A percentile compares a stretch with the other conserved stretches of the same genome.
phyloP scores from a whole-genome alignment of 1,140 invertebrate genomes.

The Centruroides sculpturatus region DNA sequence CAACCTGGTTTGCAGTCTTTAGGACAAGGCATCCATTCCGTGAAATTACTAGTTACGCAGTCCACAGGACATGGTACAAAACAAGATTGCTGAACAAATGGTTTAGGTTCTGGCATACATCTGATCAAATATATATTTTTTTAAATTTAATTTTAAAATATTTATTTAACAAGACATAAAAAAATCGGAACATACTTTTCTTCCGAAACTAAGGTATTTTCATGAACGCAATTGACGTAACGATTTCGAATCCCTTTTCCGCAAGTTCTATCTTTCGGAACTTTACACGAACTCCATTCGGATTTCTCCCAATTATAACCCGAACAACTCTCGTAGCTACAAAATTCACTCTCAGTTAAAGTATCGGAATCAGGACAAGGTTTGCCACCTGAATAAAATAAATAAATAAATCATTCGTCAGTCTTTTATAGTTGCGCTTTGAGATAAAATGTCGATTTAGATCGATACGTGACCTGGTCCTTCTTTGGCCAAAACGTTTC shows the following conservation, averaged over 20 bases:
- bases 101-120: conserved; percentile 11
- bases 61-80: conserved; percentile 26
- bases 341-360: too few relatives aligned
- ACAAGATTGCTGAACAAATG: conserved; percentile 18
- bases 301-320: too few relatives aligned
- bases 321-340: too few relatives aligned
- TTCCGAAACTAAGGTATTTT: too few relatives aligned
- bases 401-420: not conserved
- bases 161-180: too few relatives aligned
- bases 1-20: conserved; percentile 23
- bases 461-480: conserved; percentile 27
- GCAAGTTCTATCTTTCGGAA: not conserved
- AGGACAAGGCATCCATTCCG: conserved; percentile 18
- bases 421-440: too few relatives aligned
- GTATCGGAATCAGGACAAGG: not conserved
- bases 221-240: not conserved
- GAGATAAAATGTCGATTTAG: too few relatives aligned
- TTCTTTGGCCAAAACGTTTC: conserved; percentile 42
- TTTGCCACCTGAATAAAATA: not conserved
- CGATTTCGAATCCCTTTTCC: conserved; percentile 1
- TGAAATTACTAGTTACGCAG: conserved; percentile 27
- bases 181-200: too few relatives aligned
- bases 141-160: too few relatives aligned
- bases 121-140: conserved; percentile 1
- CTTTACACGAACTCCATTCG: too few relatives aligned